Conservation (phyloP, 2,888 invertebrate genomes). For the Spilarctia lutea region DNA sequence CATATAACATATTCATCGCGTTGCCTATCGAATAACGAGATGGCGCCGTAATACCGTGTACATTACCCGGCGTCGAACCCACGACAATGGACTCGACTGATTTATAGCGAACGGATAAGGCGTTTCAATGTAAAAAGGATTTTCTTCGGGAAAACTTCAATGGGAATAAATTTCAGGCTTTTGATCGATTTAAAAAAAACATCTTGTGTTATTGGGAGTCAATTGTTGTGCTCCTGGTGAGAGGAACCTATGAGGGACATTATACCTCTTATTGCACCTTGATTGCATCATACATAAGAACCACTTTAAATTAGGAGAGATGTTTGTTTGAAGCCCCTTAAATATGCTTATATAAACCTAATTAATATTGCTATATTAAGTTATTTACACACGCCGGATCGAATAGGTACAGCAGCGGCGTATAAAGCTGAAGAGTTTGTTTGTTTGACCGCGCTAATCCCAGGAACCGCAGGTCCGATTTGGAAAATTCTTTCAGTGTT, state of each 20-base stretch:
- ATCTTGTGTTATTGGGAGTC: slow-evolving; percentile 19
- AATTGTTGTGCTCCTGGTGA: not conserved
- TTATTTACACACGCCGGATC: too few species aligned
- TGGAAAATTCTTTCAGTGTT: too few species aligned
- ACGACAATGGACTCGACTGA: slow-evolving; percentile 74
- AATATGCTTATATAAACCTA: too few species aligned
- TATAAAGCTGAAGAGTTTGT: too few species aligned
- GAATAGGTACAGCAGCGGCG: too few species aligned
- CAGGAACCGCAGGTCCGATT: too few species aligned
- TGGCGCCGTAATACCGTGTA: slow-evolving; percentile 68
- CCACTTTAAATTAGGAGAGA: too few species aligned
- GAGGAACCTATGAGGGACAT: not conserved
- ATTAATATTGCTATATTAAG: too few species aligned
- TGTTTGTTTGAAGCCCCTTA: too few species aligned
- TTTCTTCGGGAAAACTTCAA: slow-evolving; percentile 66
- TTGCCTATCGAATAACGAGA: slow-evolving; percentile 49
- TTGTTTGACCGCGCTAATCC: too few species aligned
- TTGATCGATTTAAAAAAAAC: slow-evolving; percentile 61
- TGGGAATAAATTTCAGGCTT: slow-evolving; percentile 67
- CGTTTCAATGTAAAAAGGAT: slow-evolving; percentile 72
- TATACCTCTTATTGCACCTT: not conserved
- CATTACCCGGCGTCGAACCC: slow-evolving; percentile 70
- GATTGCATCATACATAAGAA: too few species aligned
- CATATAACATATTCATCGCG: slow-evolving; percentile 25
- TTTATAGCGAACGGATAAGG: slow-evolving; percentile 76